Evolutionary conservation across 2,113 vertebrate species (phyloP).

Genomic region (Tetrao urogallus): DNA sequence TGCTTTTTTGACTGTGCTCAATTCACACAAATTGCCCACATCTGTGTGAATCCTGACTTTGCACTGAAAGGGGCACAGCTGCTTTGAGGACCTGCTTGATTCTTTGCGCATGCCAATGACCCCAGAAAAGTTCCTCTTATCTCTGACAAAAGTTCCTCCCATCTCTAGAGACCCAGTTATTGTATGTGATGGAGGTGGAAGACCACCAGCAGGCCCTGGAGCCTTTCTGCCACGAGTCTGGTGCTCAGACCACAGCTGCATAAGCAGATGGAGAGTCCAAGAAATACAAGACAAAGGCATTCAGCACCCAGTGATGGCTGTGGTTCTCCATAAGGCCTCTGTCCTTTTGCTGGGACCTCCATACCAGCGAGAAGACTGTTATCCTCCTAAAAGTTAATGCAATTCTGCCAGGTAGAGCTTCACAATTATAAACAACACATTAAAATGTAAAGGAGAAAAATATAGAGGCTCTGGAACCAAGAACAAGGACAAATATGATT

Average conservation of each 20-base stretch:
- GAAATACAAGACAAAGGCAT: neutral
- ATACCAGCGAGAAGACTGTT: neutral
- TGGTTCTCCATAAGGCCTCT: neutral
- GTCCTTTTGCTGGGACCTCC: conserved; percentile 26
- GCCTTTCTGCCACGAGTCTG: neutral
- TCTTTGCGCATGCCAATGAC: neutral
- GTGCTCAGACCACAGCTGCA: conserved; percentile 39
- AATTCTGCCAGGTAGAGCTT: neutral
- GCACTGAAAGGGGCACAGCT: neutral
- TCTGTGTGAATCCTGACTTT: conserved; percentile 18
- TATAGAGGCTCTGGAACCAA: conserved; percentile 26
- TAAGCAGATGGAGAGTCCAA: conserved; percentile 44
- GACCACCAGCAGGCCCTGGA: neutral
- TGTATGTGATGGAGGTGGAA: neutral
- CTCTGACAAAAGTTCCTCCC: neutral
- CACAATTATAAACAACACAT: conserved; percentile 36
- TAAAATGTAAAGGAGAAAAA: conserved; percentile 55
- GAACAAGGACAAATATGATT: conserved; percentile 72
- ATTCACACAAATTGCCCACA: neutral
- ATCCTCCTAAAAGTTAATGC: conserved; percentile 25
- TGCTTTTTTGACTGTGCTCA: neutral
- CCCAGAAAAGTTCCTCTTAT: neutral
- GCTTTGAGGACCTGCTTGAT: conserved; percentile 19
- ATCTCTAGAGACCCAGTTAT: neutral
- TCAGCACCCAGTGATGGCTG: neutral